Base-by-base conservation (phyloP, 2,797 vertebrate species). In the Microchirus variegatus region DNA sequence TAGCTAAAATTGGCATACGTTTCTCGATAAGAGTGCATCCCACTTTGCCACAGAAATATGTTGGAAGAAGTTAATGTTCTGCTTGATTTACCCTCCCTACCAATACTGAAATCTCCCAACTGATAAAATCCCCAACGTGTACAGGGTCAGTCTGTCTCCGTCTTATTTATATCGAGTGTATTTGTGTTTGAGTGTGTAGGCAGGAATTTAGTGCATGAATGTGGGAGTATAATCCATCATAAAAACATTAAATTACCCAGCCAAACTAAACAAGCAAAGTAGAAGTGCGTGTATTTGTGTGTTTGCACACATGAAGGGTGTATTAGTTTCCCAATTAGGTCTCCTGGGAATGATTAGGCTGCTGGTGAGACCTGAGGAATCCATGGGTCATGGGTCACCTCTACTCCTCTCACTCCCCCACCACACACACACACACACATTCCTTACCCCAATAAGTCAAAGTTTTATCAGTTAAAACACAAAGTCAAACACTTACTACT, bases 301-400 rank as follows among this genome's bases (percentile, higher is more conserved):
- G 44, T 42, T n/a, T n/a, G 16, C 15, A 57, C 43, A 69, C 47
- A 48, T 71, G 40, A 11, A 14, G 65, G 37, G 57, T 69, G 76
- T 77, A 81, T 88, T 82, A 79, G 67, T 73, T 36, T 73, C 73
- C 53, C 70, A 87, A 85, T 89, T 87, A 86, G 87, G 85, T 90
- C 78, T 82, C 75, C 87, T 87, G 81, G 77, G 82, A 90, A 64
- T 86, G 70, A 89, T 88, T 85, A 85, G 76, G 67, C 83, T 82
- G 52, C 80, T 38, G 50, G 73, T 77, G 73, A 82, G 75, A 66
- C 80, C 75, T 81, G 71, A 84, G 76, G 87, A 85, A 88, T 88
- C 83, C 62, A 59, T 35, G 12, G 83, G 77, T 86, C 69, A 75
- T 12, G 83, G 79, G 74, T 82, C 37, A 82, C 18, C 36, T 50